A percentile compares a stretch with the other conserved stretches of the same genome.
Conservation (phyloP, 2,113 vertebrate species). For the Ploceus nigricollis region DNA sequence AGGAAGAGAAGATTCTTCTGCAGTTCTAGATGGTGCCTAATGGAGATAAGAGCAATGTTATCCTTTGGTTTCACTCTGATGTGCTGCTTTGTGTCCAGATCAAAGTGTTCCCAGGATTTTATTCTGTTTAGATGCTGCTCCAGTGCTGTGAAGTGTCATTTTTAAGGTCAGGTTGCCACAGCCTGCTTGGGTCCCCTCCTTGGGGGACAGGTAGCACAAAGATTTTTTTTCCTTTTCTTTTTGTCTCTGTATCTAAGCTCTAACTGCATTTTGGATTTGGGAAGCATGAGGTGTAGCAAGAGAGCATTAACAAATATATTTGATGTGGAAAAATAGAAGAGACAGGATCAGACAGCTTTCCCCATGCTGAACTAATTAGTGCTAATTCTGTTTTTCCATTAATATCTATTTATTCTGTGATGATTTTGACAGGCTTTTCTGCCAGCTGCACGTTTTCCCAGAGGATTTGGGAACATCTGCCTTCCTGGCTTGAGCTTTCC, state of each 20-base stretch:
- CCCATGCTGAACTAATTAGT: background rate
- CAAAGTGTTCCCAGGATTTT: background rate
- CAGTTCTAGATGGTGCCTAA: background rate
- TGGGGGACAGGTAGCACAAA: background rate
- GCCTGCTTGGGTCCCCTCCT: background rate
- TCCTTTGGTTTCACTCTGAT: background rate
- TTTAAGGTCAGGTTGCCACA: background rate
- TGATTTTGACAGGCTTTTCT: background rate
- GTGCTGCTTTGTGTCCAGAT: background rate
- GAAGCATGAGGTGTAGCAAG: background rate
- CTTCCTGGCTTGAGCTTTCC: background rate
- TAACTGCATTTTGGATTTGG: background rate
- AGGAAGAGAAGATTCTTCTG: background rate
- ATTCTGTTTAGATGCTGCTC: background rate
- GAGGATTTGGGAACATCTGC: background rate
- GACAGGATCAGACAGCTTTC: background rate
- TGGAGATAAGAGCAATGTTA: background rate
- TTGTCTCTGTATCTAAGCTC: background rate
- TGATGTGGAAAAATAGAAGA: background rate
- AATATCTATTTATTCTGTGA: background rate
- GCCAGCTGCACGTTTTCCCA: background rate
- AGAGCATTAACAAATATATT: background rate
- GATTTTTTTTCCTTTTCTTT: fast-evolving
- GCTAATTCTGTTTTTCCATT: background rate
- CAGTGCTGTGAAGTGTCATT: background rate